These are phyloP conservation scores for Notarius quadriscutis DNA, from an alignment of 2,113 vertebrate species.

Conservation along the genomic window DNA sequence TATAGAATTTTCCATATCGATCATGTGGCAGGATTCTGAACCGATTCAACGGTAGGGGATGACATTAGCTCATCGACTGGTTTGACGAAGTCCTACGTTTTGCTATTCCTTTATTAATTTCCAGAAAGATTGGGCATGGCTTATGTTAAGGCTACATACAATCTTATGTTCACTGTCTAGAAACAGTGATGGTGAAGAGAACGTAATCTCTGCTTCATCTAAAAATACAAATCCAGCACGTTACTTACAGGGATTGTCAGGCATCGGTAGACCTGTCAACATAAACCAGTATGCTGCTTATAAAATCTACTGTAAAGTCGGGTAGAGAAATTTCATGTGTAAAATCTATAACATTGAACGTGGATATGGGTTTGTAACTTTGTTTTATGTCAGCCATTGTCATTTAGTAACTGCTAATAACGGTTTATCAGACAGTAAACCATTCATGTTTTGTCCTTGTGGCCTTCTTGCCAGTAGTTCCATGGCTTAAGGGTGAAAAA, in stretches of 20 bases:
- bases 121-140: neutral
- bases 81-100: constrained; percentile 7
- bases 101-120: neutral
- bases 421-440: constrained; percentile 15
- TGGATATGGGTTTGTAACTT: constrained; percentile 1
- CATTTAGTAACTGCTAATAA: constrained; percentile 9
- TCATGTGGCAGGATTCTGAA: constrained; percentile 11
- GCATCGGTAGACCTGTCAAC: constrained; percentile 30
- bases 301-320: constrained; percentile 41
- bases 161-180: constrained; percentile 24
- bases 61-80: neutral
- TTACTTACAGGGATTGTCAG: constrained; percentile 36
- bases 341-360: constrained; percentile 2
- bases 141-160: constrained; percentile 25
- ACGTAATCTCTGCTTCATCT: constrained; percentile 24
- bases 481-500: neutral
- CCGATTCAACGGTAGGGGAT: constrained; percentile 24
- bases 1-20: neutral
- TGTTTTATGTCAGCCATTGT: neutral
- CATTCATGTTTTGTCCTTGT: neutral
- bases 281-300: constrained; percentile 47
- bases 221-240: constrained; percentile 15
- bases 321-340: constrained; percentile 22
- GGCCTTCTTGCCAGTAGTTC: neutral
- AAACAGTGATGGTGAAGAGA: neutral